Evolutionary conservation across 2,888 invertebrate genomes (phyloP).

Genomic region (Lymantria dispar): DNA sequence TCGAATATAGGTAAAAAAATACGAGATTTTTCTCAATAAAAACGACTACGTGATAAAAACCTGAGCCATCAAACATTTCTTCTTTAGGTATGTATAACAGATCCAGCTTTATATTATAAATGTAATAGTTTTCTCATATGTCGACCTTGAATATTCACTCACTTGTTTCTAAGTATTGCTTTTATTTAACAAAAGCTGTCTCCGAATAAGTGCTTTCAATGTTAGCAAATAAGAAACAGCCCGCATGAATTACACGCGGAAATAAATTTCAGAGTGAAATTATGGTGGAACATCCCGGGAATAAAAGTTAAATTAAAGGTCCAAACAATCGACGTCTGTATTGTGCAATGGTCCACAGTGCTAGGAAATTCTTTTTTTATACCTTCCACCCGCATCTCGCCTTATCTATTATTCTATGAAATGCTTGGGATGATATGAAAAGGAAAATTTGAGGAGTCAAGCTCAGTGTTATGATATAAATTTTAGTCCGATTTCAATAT

Average conservation of each 20-base stretch:
- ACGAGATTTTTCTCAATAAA: too few species aligned
- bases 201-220: slow-evolving; percentile 9
- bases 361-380: slow-evolving; percentile 6
- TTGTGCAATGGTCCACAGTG: slow-evolving; percentile 12
- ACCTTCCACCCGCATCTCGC: slow-evolving; percentile 3
- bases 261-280: slow-evolving; percentile 45
- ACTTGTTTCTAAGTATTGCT: too few species aligned
- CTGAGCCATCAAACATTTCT: too few species aligned
- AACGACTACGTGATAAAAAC: too few species aligned
- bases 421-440: slow-evolving; percentile 7
- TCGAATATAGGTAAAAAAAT: too few species aligned
- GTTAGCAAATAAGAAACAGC: slow-evolving; percentile 32
- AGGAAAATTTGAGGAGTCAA: slow-evolving; percentile 8
- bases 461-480: neutral
- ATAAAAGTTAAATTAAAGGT: slow-evolving; percentile 53
- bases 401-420: slow-evolving; percentile 13
- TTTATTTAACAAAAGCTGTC: neutral
- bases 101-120: too few species aligned
- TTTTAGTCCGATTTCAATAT: neutral
- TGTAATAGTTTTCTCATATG: too few species aligned
- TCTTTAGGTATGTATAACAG: too few species aligned
- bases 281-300: slow-evolving; percentile 23
- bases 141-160: too few species aligned
- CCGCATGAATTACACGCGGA: slow-evolving; percentile 43
- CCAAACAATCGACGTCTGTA: slow-evolving; percentile 27